A percentile compares a stretch with the other conserved stretches of the same genome.
Conservation (phyloP, 2,113 vertebrate genomes). For the Carlito syrichta region DNA sequence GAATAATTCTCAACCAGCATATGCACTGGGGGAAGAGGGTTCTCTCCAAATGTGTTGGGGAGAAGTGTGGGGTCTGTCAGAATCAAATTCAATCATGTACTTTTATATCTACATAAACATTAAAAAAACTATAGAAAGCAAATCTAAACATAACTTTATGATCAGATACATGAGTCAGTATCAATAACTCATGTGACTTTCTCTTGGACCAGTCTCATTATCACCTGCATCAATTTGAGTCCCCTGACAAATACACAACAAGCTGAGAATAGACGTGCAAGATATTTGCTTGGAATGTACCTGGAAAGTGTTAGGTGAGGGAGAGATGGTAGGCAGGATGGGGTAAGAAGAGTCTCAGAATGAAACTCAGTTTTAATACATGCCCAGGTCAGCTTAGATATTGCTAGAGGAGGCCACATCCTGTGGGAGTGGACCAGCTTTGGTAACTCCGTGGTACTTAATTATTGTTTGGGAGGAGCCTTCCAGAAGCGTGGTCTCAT, state of each 20-base stretch:
- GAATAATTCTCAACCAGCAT: background rate
- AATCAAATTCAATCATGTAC: background rate
- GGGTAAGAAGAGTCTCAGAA: background rate
- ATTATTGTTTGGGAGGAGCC: background rate
- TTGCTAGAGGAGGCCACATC: too few species aligned
- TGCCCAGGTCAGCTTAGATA: background rate
- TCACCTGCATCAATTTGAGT: background rate
- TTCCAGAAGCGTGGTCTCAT: background rate
- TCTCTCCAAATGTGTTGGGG: background rate
- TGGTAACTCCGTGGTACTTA: background rate
- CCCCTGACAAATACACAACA: background rate
- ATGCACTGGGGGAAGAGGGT: background rate
- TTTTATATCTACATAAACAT: background rate
- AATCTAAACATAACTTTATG: background rate
- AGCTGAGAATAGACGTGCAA: background rate
- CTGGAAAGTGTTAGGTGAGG: background rate
- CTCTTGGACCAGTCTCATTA: background rate
- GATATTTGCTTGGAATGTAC: background rate
- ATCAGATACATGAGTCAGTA: background rate
- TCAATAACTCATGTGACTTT: background rate
- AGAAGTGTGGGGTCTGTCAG: background rate
- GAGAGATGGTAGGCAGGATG: rapidly evolving
- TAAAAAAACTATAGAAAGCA: background rate
- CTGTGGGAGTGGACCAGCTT: background rate
- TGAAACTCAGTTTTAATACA: background rate